phyloP scores from a whole-genome alignment of 2,888 invertebrate genomes.

The Nomada ruficornis region DNA sequence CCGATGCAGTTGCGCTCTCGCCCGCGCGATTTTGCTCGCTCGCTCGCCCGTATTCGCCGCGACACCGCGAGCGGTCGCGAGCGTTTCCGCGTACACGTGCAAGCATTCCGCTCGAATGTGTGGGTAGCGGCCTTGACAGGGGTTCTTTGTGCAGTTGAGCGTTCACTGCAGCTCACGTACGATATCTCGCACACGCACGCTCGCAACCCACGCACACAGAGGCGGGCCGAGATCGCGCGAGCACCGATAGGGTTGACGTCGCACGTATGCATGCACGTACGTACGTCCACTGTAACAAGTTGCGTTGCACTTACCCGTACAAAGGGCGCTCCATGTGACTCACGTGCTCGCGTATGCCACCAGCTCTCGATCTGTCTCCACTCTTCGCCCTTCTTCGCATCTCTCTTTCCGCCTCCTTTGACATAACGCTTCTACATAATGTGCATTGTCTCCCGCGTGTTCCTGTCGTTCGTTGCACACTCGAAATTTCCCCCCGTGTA shows the following conservation, averaged over 20 bases:
- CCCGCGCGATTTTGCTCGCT: background rate
- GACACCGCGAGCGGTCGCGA: conserved; percentile 42
- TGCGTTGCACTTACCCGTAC: conserved; percentile 75
- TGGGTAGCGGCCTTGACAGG: conserved; percentile 80
- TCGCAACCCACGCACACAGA: conserved; percentile 14
- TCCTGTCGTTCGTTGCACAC: background rate
- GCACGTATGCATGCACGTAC: conserved; percentile 44
- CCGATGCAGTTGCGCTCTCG: conserved; percentile 7
- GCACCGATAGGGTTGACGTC: conserved; percentile 55
- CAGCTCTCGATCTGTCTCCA: conserved; percentile 46
- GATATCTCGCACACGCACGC: conserved; percentile 17
- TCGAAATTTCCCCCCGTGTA: conserved; percentile 26
- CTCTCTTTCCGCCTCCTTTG: conserved; percentile 10
- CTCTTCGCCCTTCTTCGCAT: conserved; percentile 24
- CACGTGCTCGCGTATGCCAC: conserved; percentile 75
- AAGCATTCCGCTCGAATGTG: conserved; percentile 31
- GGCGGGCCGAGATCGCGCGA: conserved; percentile 10
- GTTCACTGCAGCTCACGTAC: conserved; percentile 71
- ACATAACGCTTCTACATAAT: conserved; percentile 20
- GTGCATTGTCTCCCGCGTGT: conserved; percentile 32
- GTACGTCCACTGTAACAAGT: conserved; percentile 71
- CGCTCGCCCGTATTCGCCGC: conserved; percentile 4
- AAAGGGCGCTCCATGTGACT: conserved; percentile 78
- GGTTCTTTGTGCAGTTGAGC: conserved; percentile 83
- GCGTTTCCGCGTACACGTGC: conserved; percentile 52